Percentiles rank a stretch among this genome's conserved stretches.
These are phyloP conservation scores for Drosophila mayaguana DNA, from an alignment of 2,888 invertebrate species.

Conservation along the genomic window DNA sequence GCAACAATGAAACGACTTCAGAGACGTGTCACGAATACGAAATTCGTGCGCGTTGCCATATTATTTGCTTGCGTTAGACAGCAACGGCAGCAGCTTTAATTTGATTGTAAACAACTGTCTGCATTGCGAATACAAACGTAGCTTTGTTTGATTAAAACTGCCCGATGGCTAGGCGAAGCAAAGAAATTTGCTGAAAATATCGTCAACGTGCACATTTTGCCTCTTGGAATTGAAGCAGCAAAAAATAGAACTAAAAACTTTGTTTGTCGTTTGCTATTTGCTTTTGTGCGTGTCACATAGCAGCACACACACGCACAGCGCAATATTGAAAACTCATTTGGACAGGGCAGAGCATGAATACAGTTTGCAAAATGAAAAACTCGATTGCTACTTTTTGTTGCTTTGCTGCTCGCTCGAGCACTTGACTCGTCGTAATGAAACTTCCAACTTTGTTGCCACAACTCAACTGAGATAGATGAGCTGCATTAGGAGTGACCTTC, in stretches of 20 bases:
- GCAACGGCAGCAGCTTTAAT: conserved; percentile 37
- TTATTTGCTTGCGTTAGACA: conserved; percentile 22
- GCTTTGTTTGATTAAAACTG: conserved; percentile 41
- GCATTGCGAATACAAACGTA: conserved; percentile 25
- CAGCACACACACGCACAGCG: conserved; percentile 14
- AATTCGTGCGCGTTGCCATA: conserved; percentile 33
- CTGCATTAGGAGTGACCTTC: conserved; percentile 60
- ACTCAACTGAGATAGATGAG: conserved; percentile 43
- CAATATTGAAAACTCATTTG: conserved; percentile 73
- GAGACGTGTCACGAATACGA: conserved; percentile 28
- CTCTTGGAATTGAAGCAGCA: conserved; percentile 35
- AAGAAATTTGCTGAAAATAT: conserved; percentile 44
- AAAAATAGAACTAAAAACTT: conserved; percentile 41
- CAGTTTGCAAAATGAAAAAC: conserved; percentile 51
- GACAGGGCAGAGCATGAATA: conserved; percentile 16
- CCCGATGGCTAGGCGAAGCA: conserved; percentile 4
- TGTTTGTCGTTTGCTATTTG: conserved; percentile 54
- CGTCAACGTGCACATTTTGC: conserved; percentile 57
- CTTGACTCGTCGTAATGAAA: conserved; percentile 52
- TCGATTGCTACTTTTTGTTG: conserved; percentile 16
- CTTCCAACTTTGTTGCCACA: conserved; percentile 38
- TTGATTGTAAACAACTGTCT: conserved; percentile 59
- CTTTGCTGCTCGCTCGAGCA: conserved; percentile 1
- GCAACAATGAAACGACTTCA: conserved; percentile 66
- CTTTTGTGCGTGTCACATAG: conserved; percentile 57